Conservation (phyloP, 2,113 vertebrate genomes). For the Dicaeum eximium region DNA sequence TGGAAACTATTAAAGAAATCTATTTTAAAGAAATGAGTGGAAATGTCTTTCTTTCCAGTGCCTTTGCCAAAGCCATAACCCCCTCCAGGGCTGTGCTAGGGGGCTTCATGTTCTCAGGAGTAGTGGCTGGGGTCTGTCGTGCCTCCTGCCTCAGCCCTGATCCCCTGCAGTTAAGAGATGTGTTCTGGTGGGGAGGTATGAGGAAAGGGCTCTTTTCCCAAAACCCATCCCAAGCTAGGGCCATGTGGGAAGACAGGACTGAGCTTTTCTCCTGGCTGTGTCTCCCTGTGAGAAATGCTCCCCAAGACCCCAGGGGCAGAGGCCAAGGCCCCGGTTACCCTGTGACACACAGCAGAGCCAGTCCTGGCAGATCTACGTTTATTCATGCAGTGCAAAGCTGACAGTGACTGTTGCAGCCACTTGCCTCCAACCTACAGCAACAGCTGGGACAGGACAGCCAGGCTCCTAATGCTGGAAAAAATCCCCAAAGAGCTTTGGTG, state of each 20-base stretch:
- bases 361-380: not conserved
- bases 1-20: constrained; percentile 79
- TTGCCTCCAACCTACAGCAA: not conserved
- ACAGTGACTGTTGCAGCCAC: constrained; percentile 48
- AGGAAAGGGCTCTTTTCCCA: not conserved
- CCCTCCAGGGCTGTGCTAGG: rapidly evolving
- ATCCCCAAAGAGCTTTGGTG: not conserved
- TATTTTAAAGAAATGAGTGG: constrained; percentile 72
- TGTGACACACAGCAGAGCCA: not conserved
- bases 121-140: rapidly evolving
- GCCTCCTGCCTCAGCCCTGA: not conserved
- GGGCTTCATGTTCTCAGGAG: rapidly evolving
- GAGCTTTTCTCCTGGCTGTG: not conserved
- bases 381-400: not conserved
- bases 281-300: not conserved
- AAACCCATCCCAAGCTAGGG: not conserved
- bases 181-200: no score
- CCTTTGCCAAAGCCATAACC: not conserved
- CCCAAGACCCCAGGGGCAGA: not conserved
- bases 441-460: not conserved
- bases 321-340: not conserved
- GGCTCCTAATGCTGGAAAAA: constrained; percentile 16
- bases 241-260: not conserved
- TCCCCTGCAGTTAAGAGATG: no score
- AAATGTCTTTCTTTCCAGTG: constrained; percentile 32